These are phyloP conservation scores for Epizoanthus illoricatus DNA, from an alignment of 92 coral and sea anemone genomes.

Conservation along the genomic window DNA sequence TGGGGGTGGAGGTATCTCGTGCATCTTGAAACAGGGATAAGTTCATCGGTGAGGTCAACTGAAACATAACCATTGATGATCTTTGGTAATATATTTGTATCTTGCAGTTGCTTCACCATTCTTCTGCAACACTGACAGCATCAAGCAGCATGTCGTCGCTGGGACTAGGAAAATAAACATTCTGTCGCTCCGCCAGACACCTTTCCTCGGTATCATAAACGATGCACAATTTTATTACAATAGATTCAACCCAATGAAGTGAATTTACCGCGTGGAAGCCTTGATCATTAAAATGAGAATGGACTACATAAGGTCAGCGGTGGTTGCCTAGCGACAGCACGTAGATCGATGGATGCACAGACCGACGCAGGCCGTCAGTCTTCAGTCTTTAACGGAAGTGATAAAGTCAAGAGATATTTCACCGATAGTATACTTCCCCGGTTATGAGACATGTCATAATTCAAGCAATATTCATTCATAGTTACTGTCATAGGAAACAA, in stretches of 20 bases:
- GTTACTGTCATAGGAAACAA: not conserved
- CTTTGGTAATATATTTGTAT: not conserved
- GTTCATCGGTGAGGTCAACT: too few species aligned
- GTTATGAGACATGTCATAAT: not conserved
- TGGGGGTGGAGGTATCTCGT: too few species aligned
- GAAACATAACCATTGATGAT: too few species aligned
- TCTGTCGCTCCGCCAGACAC: not conserved
- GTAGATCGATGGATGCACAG: not conserved
- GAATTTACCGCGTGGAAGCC: not conserved
- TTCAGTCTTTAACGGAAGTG: not conserved
- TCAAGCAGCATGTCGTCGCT: conserved; percentile 36
- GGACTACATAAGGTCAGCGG: not conserved
- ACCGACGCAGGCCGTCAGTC: conserved; percentile 43
- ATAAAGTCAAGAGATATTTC: conserved; percentile 6
- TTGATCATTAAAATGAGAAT: not conserved
- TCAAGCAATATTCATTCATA: conserved; percentile 5
- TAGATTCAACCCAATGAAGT: not conserved
- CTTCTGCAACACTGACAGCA: conserved; percentile 23
- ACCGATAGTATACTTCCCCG: not conserved
- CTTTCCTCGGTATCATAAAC: conserved; percentile 14
- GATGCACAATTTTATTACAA: conserved; percentile 2
- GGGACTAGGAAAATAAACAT: conserved; percentile 22
- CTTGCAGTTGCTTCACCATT: conserved; percentile 27
- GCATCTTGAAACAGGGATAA: too few species aligned
- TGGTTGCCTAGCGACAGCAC: conserved; percentile 26